Percentiles rank a stretch among this genome's conserved stretches.
Evolutionary conservation across 1,140 invertebrate species (phyloP).

Genomic region (Brachionus sp.): DNA sequence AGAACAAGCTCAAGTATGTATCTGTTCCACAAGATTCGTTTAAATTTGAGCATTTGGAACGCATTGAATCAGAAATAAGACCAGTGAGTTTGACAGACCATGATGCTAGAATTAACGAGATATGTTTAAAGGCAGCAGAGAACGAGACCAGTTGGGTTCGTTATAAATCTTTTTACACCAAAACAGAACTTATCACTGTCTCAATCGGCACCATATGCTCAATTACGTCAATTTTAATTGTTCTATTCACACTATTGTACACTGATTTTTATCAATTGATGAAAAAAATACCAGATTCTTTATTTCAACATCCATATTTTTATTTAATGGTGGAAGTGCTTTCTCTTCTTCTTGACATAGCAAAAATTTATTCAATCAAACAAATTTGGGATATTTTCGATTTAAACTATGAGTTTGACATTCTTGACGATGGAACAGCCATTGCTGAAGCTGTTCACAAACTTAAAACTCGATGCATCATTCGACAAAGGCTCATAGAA

Average conservation of each 20-base stretch:
- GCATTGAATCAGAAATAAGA: background rate
- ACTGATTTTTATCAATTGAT: background rate
- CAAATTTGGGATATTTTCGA: background rate
- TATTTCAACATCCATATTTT: background rate
- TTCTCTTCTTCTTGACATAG: background rate
- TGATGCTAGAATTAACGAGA: background rate
- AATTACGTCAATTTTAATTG: background rate
- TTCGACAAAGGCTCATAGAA: background rate
- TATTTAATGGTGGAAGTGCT: background rate
- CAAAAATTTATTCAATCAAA: background rate
- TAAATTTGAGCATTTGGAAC: background rate
- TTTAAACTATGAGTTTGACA: background rate
- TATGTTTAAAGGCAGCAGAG: background rate
- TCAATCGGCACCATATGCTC: background rate
- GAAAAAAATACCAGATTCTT: background rate
- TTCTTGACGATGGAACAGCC: background rate
- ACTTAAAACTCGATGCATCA: background rate
- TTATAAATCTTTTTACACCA: background rate
- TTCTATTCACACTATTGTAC: background rate
- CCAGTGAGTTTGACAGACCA: background rate
- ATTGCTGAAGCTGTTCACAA: background rate
- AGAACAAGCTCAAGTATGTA: slow-evolving; percentile 3
- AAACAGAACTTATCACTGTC: background rate
- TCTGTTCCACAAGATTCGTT: slow-evolving; percentile 27
- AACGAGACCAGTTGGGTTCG: background rate